These are phyloP conservation scores for Dicaeum eximium DNA, from an alignment of 2,113 vertebrate genomes.

Conservation along the genomic window DNA sequence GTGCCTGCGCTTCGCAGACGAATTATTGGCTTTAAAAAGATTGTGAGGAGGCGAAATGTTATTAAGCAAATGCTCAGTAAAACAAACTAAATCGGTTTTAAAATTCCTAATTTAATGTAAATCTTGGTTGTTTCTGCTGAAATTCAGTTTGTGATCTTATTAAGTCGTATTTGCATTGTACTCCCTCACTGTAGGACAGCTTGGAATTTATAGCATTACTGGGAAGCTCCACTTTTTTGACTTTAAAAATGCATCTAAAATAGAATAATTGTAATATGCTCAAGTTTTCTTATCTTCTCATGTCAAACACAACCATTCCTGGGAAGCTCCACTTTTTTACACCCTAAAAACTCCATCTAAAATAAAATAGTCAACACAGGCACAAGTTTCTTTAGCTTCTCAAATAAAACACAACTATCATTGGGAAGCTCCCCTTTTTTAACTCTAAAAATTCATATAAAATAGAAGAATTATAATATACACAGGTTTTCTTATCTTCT, in stretches of 20 bases:
- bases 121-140: slow-evolving; percentile 78
- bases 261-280: neutral
- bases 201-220: slow-evolving; percentile 68
- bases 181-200: slow-evolving; percentile 77
- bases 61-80: slow-evolving; percentile 89
- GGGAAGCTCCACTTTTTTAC: neutral
- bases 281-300: neutral
- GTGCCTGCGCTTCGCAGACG: slow-evolving; percentile 71
- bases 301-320: fast-evolving
- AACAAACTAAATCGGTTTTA: slow-evolving; percentile 84
- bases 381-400: neutral
- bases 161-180: slow-evolving; percentile 81
- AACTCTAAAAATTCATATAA: neutral
- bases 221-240: neutral
- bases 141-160: slow-evolving; percentile 85
- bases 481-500: neutral
- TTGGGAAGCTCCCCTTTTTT: neutral
- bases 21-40: slow-evolving; percentile 84
- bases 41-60: slow-evolving; percentile 80
- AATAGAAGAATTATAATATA: neutral
- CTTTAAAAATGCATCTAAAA: neutral
- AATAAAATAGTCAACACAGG: neutral
- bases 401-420: neutral
- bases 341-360: neutral
- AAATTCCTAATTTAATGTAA: slow-evolving; percentile 85